Evolutionary conservation across 2,797 vertebrate species (phyloP).

Genomic region (Coccyzus lansbergi): DNA sequence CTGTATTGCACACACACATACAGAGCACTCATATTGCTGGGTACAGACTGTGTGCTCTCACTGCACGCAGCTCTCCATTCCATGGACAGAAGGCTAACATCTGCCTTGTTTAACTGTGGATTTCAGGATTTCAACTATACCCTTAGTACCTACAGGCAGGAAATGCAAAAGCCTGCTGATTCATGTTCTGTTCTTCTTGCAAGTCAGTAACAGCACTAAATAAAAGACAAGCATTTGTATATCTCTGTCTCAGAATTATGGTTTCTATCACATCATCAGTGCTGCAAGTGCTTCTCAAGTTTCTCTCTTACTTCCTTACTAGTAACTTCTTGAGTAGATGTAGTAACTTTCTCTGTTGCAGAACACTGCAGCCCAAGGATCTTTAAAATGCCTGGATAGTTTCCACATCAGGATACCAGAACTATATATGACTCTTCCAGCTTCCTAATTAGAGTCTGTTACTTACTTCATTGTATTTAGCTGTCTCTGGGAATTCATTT

Average conservation of each 20-base stretch:
- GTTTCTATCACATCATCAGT: not conserved
- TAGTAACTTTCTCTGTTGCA: not conserved
- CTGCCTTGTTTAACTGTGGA: not conserved
- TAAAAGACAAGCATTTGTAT: not conserved
- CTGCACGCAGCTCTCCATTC: not conserved
- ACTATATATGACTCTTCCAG: not conserved
- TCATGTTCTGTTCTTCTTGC: not conserved
- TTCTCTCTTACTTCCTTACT: not conserved
- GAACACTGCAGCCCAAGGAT: not conserved
- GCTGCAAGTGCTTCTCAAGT: not conserved
- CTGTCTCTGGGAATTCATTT: conserved; percentile 6
- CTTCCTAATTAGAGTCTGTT: conserved; percentile 12
- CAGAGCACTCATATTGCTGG: not conserved
- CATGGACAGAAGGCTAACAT: not conserved
- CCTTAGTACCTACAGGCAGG: not conserved
- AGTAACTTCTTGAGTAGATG: not conserved
- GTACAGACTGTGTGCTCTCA: not conserved
- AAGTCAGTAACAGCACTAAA: not conserved
- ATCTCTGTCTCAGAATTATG: not conserved
- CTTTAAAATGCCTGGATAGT: not conserved
- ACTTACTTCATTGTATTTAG: not conserved
- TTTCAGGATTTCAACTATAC: not conserved
- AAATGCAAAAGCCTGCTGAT: not conserved
- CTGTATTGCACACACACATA: not conserved
- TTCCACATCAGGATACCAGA: conserved; percentile 7